Conservation (phyloP, 2,797 vertebrate genomes). For the Clarias fuscus region DNA sequence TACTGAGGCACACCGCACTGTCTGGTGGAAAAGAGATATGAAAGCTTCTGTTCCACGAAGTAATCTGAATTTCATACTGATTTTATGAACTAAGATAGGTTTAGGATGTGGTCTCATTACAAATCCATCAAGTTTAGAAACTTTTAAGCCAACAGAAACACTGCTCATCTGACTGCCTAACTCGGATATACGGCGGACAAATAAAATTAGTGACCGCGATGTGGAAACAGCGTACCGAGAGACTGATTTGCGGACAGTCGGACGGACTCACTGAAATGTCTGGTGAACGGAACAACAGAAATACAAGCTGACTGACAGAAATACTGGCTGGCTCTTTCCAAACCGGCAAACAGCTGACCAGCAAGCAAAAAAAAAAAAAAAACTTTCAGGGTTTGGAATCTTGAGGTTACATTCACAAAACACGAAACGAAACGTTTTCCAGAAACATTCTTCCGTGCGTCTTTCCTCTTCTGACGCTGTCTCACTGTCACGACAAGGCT, state of each 20-base stretch:
- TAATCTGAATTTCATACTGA: slow-evolving; percentile 6
- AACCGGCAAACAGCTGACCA: slow-evolving; percentile 30
- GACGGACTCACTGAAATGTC: slow-evolving; percentile 10
- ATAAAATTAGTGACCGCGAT: slow-evolving; percentile 27
- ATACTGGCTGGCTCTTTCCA: not conserved
- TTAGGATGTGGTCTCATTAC: slow-evolving; percentile 31
- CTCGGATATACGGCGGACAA: slow-evolving; percentile 17
- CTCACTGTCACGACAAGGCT: slow-evolving; percentile 59
- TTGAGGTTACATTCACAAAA: slow-evolving; percentile 29
- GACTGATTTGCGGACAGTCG: not conserved
- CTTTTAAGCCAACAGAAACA: slow-evolving; percentile 37
- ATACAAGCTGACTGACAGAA: slow-evolving; percentile 35
- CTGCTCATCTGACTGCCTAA: slow-evolving; percentile 23
- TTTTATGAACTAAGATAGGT: slow-evolving; percentile 30
- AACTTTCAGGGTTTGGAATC: slow-evolving; percentile 4
- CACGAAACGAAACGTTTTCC: slow-evolving; percentile 15
- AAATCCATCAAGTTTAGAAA: slow-evolving; percentile 10
- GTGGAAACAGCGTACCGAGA: slow-evolving; percentile 24
- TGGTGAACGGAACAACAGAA: slow-evolving; percentile 14
- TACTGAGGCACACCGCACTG: not conserved
- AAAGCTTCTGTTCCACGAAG: not conserved
- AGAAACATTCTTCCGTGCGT: not conserved
- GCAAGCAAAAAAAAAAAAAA: not conserved
- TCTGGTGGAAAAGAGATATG: not conserved
- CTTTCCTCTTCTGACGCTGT: not conserved